A percentile compares a stretch with the other conserved stretches of the same genome.
Conservation (phyloP, 2,113 vertebrate species). For the Nannobrachium achirus region DNA sequence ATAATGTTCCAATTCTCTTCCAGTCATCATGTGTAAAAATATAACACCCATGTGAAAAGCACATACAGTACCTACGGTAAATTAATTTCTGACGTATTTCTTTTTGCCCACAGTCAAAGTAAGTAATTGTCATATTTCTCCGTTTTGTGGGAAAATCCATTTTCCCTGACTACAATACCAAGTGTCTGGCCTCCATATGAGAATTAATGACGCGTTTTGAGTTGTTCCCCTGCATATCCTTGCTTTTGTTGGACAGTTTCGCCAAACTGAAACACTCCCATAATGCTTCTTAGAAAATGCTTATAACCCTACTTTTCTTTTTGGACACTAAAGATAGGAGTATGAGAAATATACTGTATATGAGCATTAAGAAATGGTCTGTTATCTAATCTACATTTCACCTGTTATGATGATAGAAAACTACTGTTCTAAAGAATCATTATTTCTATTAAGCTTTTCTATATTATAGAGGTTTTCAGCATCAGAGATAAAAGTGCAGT, state of each 20-base stretch:
- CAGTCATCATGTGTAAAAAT: conserved; percentile 41
- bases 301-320: neutral
- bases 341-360: too few relatives aligned
- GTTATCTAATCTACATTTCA: too few relatives aligned
- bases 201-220: conserved; percentile 54
- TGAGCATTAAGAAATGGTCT: too few relatives aligned
- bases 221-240: conserved; percentile 33
- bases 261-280: conserved; percentile 23
- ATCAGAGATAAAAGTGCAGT: neutral
- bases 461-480: neutral
- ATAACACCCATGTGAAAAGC: conserved; percentile 39
- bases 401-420: too few relatives aligned
- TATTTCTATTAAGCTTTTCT: neutral
- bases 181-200: conserved; percentile 59
- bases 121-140: conserved; percentile 40
- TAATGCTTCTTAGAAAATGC: conserved; percentile 21
- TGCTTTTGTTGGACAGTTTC: conserved; percentile 46
- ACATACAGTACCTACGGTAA: conserved; percentile 41
- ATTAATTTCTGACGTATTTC: conserved; percentile 28
- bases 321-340: neutral
- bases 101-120: conserved; percentile 42
- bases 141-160: conserved; percentile 28
- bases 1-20: conserved; percentile 35
- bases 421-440: too few relatives aligned
- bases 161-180: conserved; percentile 28